These are phyloP conservation scores for Phrynocephalus versicolor DNA, from an alignment of 2,113 vertebrate species.

Conservation along the genomic window DNA sequence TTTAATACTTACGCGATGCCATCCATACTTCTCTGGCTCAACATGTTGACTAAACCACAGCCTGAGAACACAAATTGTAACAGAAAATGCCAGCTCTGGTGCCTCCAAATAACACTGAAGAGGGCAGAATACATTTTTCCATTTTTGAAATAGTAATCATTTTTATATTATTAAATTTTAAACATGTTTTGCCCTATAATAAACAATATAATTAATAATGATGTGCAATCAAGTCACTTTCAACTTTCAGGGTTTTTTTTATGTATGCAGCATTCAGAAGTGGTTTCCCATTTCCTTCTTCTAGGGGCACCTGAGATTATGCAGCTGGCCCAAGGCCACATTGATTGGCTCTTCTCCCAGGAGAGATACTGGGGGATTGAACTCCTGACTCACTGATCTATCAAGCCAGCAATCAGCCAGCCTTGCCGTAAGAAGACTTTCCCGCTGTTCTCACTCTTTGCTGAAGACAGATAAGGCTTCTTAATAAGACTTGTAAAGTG, in stretches of 20 bases:
- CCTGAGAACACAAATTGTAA: slow-evolving; percentile 9
- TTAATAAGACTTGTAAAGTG: no score
- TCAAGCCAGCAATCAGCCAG: no score
- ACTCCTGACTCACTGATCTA: no score
- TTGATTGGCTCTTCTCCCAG: no score
- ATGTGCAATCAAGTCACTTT: no score
- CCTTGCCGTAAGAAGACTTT: neutral
- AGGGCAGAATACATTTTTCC: neutral
- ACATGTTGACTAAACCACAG: slow-evolving; percentile 40
- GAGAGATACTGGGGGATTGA: no score
- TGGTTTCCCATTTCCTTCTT: no score
- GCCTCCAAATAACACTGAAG: slow-evolving; percentile 22
- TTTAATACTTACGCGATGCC: slow-evolving; percentile 4
- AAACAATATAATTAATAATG: neutral
- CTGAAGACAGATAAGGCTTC: no score
- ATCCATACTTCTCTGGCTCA: slow-evolving; percentile 47
- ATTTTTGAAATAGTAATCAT: neutral
- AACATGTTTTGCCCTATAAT: neutral
- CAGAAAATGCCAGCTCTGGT: slow-evolving; percentile 27
- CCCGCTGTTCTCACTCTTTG: neutral
- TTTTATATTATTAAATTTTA: neutral
- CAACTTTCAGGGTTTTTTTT: no score
- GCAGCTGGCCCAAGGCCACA: no score
- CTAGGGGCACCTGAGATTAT: no score
- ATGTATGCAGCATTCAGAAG: no score